Evolutionary conservation across 2,113 vertebrate genomes (phyloP).

Genomic region (Seriola rivoliana): DNA sequence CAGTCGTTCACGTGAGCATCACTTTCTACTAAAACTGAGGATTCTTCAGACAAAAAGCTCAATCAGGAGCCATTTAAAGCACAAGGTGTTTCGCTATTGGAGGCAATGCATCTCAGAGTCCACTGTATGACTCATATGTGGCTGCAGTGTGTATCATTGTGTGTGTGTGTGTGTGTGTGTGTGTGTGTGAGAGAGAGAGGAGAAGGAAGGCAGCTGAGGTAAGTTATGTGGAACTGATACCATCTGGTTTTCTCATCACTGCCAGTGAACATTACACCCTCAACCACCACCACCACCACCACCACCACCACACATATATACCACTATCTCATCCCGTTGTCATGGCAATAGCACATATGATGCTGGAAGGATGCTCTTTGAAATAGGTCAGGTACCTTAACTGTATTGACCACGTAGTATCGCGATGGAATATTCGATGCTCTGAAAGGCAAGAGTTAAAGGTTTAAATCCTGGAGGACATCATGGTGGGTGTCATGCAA

Average conservation of each 20-base stretch:
- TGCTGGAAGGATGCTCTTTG: background rate
- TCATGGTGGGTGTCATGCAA: too few relatives aligned
- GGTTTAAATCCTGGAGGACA: too few relatives aligned
- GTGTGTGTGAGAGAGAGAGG: background rate
- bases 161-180: slow-evolving; percentile 8
- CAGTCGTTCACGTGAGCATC: background rate
- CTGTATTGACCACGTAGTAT: background rate
- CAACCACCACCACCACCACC: background rate
- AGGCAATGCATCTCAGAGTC: slow-evolving; percentile 9
- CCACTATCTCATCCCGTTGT: slow-evolving; percentile 31
- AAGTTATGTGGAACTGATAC: slow-evolving; percentile 47
- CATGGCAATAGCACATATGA: slow-evolving; percentile 41
- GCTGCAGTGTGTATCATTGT: background rate
- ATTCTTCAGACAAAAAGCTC: background rate
- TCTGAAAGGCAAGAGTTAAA: background rate
- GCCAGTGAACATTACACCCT: slow-evolving; percentile 26
- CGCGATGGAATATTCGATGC: background rate
- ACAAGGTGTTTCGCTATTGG: background rate
- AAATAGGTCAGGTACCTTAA: background rate
- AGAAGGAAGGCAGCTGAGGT: slow-evolving; percentile 32
- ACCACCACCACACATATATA: background rate
- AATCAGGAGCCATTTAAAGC: background rate
- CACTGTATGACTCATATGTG: slow-evolving; percentile 54
- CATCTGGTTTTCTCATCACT: slow-evolving; percentile 53
- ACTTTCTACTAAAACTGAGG: background rate